Evolutionary conservation across 1,140 invertebrate genomes (phyloP).

Genomic region (Carposina sasakii): DNA sequence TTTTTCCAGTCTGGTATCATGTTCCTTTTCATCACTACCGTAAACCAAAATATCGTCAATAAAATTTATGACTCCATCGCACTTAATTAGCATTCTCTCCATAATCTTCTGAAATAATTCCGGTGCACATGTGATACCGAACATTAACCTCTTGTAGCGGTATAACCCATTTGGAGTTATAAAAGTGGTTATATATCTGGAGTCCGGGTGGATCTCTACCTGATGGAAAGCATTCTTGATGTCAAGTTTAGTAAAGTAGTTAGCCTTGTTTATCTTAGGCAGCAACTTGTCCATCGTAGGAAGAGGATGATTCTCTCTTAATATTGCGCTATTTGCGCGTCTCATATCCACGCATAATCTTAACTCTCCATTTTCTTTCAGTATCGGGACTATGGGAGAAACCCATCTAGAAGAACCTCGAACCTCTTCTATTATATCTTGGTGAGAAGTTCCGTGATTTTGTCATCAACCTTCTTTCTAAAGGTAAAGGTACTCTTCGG

Average conservation of each 20-base stretch:
- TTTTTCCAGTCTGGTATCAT: no score
- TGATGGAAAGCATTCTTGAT: slow-evolving; percentile 25
- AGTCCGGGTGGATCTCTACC: slow-evolving; percentile 17
- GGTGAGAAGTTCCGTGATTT: slow-evolving; percentile 1
- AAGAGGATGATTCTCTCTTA: slow-evolving; percentile 27
- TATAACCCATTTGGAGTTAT: no score
- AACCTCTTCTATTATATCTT: slow-evolving; percentile 30
- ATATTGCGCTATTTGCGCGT: slow-evolving; percentile 24
- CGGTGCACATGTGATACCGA: no score
- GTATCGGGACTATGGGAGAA: slow-evolving; percentile 30
- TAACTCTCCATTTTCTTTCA: slow-evolving; percentile 23
- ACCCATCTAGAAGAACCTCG: slow-evolving; percentile 30
- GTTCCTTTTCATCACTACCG: no score
- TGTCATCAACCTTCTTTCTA: slow-evolving; percentile 3
- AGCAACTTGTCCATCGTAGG: slow-evolving; percentile 31
- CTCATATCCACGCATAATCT: slow-evolving; percentile 33
- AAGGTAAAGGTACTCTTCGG: slow-evolving; percentile 1
- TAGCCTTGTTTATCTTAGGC: slow-evolving; percentile 20
- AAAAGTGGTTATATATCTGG: slow-evolving; percentile 40
- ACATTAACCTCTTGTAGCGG: no score
- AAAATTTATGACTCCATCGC: no score
- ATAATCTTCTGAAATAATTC: no score
- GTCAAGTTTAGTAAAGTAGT: slow-evolving; percentile 21
- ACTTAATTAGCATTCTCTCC: no score
- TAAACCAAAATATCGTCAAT: no score